Evolutionary conservation across 2,113 vertebrate species (phyloP).

Genomic region (Lophura nycthemera): DNA sequence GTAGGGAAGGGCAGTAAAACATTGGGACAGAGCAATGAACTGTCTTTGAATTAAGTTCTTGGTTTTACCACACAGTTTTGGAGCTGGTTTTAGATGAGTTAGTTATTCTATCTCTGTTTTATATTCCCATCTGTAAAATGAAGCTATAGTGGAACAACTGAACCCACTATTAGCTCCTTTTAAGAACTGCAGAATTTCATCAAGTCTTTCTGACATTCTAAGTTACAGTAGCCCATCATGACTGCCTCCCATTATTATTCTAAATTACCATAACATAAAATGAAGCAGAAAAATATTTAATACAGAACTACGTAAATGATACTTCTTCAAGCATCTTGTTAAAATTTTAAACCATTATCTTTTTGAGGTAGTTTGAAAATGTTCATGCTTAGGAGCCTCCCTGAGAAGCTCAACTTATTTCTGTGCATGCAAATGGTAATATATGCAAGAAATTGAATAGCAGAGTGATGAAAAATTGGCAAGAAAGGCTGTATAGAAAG

Average conservation of each 20-base stretch:
- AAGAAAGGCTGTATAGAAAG: constrained; percentile 24
- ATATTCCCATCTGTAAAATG: not conserved
- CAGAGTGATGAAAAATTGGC: constrained; percentile 23
- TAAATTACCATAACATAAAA: not conserved
- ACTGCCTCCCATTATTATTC: not conserved
- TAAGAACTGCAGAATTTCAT: not conserved
- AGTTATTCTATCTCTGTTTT: not conserved
- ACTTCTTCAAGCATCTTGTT: not conserved
- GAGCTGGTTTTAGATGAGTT: not conserved
- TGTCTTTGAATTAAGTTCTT: not conserved
- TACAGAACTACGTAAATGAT: not conserved
- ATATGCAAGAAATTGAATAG: constrained; percentile 24
- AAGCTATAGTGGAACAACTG: not conserved
- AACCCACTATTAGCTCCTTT: not conserved
- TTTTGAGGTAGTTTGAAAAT: not conserved
- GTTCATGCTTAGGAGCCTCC: not conserved
- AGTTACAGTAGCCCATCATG: not conserved
- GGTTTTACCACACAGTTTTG: not conserved
- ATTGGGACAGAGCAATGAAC: not conserved
- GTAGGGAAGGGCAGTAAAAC: not conserved
- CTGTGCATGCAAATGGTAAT: not conserved
- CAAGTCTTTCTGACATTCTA: not conserved
- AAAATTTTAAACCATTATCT: not conserved
- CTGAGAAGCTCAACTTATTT: not conserved
- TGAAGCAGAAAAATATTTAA: not conserved